These are phyloP conservation scores for Dione vanillae DNA, from an alignment of 2,888 invertebrate genomes.

Conservation along the genomic window DNA sequence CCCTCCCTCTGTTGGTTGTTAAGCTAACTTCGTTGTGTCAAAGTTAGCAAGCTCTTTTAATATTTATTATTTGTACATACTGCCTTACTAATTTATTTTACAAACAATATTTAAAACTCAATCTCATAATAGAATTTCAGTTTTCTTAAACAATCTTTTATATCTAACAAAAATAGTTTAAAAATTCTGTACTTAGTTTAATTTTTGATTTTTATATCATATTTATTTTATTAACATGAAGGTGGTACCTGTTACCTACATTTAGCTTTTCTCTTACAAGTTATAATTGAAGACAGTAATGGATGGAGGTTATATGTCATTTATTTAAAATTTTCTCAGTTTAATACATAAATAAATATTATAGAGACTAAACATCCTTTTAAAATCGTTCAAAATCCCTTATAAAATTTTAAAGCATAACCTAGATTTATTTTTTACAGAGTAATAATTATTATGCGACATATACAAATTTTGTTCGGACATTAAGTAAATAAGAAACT, in stretches of 20 bases:
- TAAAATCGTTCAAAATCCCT: too few species aligned
- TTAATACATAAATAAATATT: background rate
- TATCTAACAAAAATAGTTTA: background rate
- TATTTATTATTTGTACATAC: background rate
- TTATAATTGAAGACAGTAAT: background rate
- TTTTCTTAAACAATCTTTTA: background rate
- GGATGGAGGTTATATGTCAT: background rate
- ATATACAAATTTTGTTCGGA: background rate
- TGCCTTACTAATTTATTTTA: background rate
- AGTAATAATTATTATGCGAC: too few species aligned
- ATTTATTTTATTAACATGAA: too few species aligned
- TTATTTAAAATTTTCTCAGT: background rate
- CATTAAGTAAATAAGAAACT: background rate
- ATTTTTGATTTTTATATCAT: background rate
- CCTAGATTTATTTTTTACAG: too few species aligned
- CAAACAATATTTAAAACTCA: background rate
- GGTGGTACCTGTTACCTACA: too few species aligned
- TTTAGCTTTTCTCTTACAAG: background rate
- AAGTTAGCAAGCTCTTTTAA: background rate
- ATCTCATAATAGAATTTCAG: background rate
- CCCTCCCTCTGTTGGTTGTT: slow-evolving; percentile 40
- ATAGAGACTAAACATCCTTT: background rate
- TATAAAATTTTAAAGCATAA: too few species aligned
- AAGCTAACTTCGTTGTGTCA: background rate
- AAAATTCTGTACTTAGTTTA: background rate